These are phyloP conservation scores for Benitochromis conjunctus DNA, from an alignment of 2,113 vertebrate genomes.

Conservation along the genomic window DNA sequence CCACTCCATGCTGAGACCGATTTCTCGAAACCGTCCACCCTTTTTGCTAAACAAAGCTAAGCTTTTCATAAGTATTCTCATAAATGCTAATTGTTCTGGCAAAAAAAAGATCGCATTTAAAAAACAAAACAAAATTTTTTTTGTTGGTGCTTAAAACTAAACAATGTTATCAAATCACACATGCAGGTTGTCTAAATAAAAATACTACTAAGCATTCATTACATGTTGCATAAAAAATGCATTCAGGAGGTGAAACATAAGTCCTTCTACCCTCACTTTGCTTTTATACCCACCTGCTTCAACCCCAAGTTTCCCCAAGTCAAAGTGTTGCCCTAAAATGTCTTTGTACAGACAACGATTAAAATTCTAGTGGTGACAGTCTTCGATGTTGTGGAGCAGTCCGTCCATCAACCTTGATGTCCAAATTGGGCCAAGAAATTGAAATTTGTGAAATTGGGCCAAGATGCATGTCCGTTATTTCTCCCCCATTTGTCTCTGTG, in stretches of 20 bases:
- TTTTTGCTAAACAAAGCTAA: not conserved
- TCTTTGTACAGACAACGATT: not conserved
- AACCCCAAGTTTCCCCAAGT: not conserved
- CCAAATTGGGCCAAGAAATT: not conserved
- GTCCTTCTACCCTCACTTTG: not conserved
- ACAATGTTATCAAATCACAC: not conserved
- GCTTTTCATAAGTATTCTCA: not conserved
- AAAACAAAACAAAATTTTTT: too few species aligned
- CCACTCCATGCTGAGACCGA: not conserved
- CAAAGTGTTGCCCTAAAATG: not conserved
- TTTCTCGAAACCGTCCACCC: not conserved
- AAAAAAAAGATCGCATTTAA: not conserved
- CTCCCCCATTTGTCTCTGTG: not conserved
- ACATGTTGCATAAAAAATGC: not conserved
- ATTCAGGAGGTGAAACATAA: not conserved
- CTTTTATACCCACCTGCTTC: not conserved
- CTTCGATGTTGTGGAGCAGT: not conserved
- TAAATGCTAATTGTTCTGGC: not conserved
- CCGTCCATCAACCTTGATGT: not conserved
- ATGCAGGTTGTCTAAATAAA: not conserved
- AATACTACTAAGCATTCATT: not conserved
- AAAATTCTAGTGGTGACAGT: not conserved
- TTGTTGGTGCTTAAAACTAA: not conserved
- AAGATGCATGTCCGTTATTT: not conserved
- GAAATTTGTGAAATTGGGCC: not conserved